A percentile compares a stretch with the other conserved stretches of the same genome.
Evolutionary conservation across 2,888 invertebrate species (phyloP).

Genomic region (Orthosia gracilis): DNA sequence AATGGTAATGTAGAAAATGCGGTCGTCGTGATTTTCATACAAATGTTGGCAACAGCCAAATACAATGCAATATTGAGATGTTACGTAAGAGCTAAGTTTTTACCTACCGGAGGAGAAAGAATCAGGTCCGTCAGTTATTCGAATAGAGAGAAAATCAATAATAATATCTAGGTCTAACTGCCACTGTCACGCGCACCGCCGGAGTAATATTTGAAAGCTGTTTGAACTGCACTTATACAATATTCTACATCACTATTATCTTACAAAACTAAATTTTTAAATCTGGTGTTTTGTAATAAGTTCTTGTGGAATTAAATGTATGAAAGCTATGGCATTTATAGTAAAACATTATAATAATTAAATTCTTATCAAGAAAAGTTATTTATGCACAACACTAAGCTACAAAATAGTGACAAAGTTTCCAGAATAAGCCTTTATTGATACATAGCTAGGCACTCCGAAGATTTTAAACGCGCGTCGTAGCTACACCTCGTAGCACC

Average conservation of each 20-base stretch:
- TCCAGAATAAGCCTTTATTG: constrained; percentile 22
- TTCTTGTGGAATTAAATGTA: not conserved
- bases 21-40: constrained; percentile 65
- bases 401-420: not conserved
- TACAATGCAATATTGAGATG: constrained; percentile 51
- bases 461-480: constrained; percentile 37
- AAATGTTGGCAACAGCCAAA: constrained; percentile 55
- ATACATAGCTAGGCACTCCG: constrained; percentile 35
- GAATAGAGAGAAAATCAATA: constrained; percentile 75
- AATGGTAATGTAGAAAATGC: constrained; percentile 65
- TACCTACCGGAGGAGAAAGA: constrained; percentile 43
- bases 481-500: constrained; percentile 39
- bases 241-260: constrained; percentile 34
- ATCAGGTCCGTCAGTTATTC: constrained; percentile 68
- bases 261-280: constrained; percentile 1
- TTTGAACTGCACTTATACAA: constrained; percentile 51
- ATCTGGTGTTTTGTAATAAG: not conserved
- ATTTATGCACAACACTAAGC: not conserved
- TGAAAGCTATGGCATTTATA: not conserved
- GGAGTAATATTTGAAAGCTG: constrained; percentile 58
- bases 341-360: not conserved
- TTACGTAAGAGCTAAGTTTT: constrained; percentile 53
- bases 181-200: constrained; percentile 55
- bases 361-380: not conserved
- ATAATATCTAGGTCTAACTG: constrained; percentile 64